Conservation (phyloP, 2,113 vertebrate species). For the Oenanthe melanoleuca region DNA sequence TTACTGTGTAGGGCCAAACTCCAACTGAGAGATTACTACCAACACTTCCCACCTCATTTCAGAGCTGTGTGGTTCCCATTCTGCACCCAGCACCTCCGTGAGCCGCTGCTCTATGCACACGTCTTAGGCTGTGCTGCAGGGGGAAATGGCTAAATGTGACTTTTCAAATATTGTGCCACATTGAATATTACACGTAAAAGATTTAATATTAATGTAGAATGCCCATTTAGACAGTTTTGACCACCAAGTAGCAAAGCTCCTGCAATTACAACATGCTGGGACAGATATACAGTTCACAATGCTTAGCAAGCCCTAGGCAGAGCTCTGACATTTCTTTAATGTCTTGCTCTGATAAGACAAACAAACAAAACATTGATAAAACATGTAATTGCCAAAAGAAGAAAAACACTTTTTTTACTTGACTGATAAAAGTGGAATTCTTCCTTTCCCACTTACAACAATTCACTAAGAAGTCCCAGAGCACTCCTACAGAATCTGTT, state of each 20-base stretch:
- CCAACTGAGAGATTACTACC: not conserved
- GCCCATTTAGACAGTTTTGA: not conserved
- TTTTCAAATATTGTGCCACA: not conserved
- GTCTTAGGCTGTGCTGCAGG: not conserved
- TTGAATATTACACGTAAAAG: not conserved
- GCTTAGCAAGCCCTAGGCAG: not conserved
- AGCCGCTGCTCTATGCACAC: accelerated
- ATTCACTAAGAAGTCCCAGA: not conserved
- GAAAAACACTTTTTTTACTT: not conserved
- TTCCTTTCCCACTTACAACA: not conserved
- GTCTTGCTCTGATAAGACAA: not conserved
- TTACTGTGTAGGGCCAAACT: not conserved
- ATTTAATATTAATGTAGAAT: not conserved
- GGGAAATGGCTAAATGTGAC: not conserved
- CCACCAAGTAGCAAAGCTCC: not conserved
- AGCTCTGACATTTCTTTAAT: not conserved
- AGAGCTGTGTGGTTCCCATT: not conserved
- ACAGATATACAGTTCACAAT: not conserved
- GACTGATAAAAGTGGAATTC: not conserved
- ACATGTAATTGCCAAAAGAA: not conserved
- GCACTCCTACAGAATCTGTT: not conserved
- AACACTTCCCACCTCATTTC: not conserved
- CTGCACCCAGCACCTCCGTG: accelerated
- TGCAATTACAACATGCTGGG: not conserved
- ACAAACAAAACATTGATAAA: not conserved